Base-by-base conservation (phyloP, 2,888 invertebrate species). In the Acleris cristana region DNA sequence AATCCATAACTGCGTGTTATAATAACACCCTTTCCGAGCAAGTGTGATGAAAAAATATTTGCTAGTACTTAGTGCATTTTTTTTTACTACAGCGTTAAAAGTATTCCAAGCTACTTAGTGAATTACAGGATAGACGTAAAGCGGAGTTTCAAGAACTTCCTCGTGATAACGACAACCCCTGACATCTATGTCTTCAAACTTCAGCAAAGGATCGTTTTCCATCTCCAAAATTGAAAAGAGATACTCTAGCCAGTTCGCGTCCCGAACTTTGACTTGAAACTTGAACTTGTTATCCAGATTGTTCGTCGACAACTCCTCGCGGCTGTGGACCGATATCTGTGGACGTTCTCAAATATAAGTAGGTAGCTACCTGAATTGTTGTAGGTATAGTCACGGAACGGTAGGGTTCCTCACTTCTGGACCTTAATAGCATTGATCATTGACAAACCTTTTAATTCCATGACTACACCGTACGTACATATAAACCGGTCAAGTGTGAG, bases 111-210 rank as follows among this genome's bases (percentile, higher is more conserved):
- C 2, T 23, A 52, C 18, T 23, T 12, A 40, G 14, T 40, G 10
- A 66, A 65, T 75, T 79, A 89, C 88, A 76, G 78, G 77, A 72
- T 88, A 90, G 2, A 73, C 82, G 74, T 88, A 78, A 34, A 85
- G 66, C 14, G 57, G 57, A 4, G 55, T 72, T 12, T 76, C 65
- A 6, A 85, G 86, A 23, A 92, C 84, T 83, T 95, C 95, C 53
- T 94, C 77, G 1, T 87, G 78, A 75, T 94, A 95, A 30, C 94
- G 91, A 75, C 95, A 95, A 60, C 91, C 88, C 64, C 95, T 89
- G 69, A 93, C 90, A 7, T 80, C 68, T 0, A 94, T 79, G 49
- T 87, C 82, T 18, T 94, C 88, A 2, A 81, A 82, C 55, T 82
- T 77, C 3, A 94, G 72, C 21, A 76, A 65, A 0, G 78, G 82